These are phyloP conservation scores for Muricea muricata DNA, from an alignment of 92 coral and sea anemone genomes.

Conservation along the genomic window DNA sequence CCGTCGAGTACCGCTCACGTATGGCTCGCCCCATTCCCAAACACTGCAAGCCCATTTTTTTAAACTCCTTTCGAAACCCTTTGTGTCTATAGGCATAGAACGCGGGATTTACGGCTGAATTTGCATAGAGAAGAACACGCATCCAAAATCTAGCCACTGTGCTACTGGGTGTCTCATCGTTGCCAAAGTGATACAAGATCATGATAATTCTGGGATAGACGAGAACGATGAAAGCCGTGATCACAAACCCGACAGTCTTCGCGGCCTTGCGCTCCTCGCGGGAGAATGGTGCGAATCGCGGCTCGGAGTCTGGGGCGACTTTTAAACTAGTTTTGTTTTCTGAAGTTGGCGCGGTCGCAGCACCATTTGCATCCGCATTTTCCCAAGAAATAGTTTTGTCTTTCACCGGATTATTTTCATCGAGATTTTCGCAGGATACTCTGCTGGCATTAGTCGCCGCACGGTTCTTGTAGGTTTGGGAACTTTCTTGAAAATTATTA, in stretches of 20 bases:
- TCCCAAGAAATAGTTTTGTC: not conserved
- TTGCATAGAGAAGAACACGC: conserved; percentile 76
- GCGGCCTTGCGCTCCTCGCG: conserved; percentile 86
- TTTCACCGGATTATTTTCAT: not conserved
- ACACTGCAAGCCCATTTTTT: conserved; percentile 57
- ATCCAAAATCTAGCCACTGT: conserved; percentile 84
- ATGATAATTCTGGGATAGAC: conserved; percentile 87
- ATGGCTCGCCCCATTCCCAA: conserved; percentile 20
- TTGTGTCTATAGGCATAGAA: conserved; percentile 83
- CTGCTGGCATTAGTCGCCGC: conserved; percentile 48
- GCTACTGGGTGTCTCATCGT: conserved; percentile 57
- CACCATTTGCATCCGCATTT: not conserved
- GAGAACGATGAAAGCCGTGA: conserved; percentile 76
- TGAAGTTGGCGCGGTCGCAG: not conserved
- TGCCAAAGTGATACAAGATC: conserved; percentile 77
- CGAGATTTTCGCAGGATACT: not conserved
- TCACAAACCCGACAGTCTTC: conserved; percentile 87
- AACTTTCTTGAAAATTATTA: conserved; percentile 32
- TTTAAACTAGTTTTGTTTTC: not conserved
- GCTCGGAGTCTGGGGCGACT: conserved; percentile 5
- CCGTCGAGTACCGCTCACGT: conserved; percentile 32
- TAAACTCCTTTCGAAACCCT: conserved; percentile 76
- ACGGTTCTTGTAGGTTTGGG: conserved; percentile 36
- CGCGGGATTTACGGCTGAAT: conserved; percentile 80
- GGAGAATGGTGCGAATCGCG: conserved; percentile 7